These are phyloP conservation scores for Amaurobius ferox DNA, from an alignment of 2,888 invertebrate species.

Conservation along the genomic window DNA sequence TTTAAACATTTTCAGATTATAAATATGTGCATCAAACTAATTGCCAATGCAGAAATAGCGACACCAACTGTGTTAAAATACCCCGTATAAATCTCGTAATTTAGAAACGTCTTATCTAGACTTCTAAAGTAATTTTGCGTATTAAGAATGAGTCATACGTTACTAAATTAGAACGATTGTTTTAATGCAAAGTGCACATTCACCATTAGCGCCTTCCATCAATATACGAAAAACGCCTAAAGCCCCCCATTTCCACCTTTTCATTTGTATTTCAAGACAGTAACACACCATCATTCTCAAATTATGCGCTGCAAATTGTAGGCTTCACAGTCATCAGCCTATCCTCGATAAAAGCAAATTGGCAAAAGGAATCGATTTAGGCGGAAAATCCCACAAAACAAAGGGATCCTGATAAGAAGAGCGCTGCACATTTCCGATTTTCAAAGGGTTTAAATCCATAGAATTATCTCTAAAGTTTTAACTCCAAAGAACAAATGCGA, in stretches of 20 bases:
- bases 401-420: constrained; percentile 26
- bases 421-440: neutral
- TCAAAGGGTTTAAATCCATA: constrained; percentile 26
- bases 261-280: neutral
- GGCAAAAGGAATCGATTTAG: constrained; percentile 19
- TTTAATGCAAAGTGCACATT: too few relatives aligned
- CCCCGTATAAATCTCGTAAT: too few relatives aligned
- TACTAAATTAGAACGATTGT: too few relatives aligned
- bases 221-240: too few relatives aligned
- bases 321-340: neutral
- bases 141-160: too few relatives aligned
- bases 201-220: too few relatives aligned
- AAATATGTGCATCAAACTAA: too few relatives aligned
- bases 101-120: too few relatives aligned
- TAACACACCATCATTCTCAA: neutral
- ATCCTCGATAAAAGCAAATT: constrained; percentile 19
- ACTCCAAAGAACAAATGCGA: constrained; percentile 21
- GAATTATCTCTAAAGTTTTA: constrained; percentile 31
- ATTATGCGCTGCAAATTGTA: constrained; percentile 5
- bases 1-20: too few relatives aligned
- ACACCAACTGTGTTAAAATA: too few relatives aligned
- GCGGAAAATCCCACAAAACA: constrained; percentile 20
- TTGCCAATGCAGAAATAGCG: too few relatives aligned
- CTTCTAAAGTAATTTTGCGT: too few relatives aligned
- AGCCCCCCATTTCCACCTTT: neutral